A percentile compares a stretch with the other conserved stretches of the same genome.
Evolutionary conservation across 2,113 vertebrate species (phyloP).

Genomic region (Cottus gobio): DNA sequence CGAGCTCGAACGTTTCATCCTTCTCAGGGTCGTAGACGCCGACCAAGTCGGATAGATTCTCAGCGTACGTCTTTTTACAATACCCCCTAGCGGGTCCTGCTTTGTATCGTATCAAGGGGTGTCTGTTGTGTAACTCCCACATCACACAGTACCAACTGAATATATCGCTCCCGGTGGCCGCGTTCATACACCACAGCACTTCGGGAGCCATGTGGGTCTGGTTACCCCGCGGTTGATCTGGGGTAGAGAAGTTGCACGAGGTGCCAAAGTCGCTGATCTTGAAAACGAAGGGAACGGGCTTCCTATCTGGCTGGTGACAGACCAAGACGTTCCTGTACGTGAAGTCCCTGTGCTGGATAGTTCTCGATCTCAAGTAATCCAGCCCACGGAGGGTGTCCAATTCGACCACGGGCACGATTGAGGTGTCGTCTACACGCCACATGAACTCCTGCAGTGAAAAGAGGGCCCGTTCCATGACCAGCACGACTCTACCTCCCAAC

Average conservation of each 20-base stretch:
- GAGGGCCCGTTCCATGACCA: neutral
- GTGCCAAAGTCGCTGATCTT: conserved; percentile 17
- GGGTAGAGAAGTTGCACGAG: conserved; percentile 1
- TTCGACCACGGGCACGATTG: neutral
- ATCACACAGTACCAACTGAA: conserved; percentile 15
- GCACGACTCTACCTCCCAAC: neutral
- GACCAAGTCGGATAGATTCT: neutral
- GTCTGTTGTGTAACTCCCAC: neutral
- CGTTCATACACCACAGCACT: neutral
- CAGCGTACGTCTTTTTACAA: neutral
- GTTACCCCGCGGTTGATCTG: neutral
- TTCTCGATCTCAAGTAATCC: neutral
- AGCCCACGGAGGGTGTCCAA: neutral
- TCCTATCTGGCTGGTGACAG: neutral
- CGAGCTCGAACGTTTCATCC: neutral
- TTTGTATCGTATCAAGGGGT: neutral
- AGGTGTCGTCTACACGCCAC: too few relatives aligned
- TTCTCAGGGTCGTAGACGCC: neutral
- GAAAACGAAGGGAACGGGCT: neutral
- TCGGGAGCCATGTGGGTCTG: neutral
- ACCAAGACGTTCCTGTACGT: neutral
- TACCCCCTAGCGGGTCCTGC: fast-evolving
- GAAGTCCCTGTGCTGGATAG: conserved; percentile 8
- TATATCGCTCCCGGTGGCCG: neutral
- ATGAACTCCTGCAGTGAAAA: neutral